phyloP scores from a whole-genome alignment of 2,888 invertebrate genomes.

The Hirudinaria manillensis region DNA sequence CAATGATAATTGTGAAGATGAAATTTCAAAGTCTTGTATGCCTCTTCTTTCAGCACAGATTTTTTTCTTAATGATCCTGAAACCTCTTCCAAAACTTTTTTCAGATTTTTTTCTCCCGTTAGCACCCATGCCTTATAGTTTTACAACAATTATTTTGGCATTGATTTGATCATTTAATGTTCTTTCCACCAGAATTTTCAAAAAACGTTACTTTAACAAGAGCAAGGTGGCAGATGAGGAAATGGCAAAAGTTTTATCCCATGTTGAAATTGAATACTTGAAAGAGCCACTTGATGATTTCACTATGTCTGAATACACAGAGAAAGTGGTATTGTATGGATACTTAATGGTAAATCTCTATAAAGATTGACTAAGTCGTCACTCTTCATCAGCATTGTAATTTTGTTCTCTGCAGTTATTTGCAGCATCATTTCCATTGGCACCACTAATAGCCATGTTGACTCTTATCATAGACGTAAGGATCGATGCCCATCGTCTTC shows the following conservation, averaged over 20 bases:
- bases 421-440: conserved; percentile 56
- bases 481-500: conserved; percentile 53
- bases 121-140: conserved; percentile 40
- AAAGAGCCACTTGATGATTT: conserved; percentile 55
- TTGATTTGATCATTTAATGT: no score
- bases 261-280: conserved; percentile 50
- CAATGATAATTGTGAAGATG: conserved; percentile 51
- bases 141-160: background rate
- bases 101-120: conserved; percentile 55
- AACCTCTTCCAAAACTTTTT: conserved; percentile 56
- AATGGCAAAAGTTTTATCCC: conserved; percentile 2
- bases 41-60: conserved; percentile 56
- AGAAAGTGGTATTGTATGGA: conserved; percentile 57
- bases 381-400: no score
- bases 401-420: conserved; percentile 51
- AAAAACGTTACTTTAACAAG: background rate
- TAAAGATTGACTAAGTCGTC: background rate
- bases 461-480: conserved; percentile 54
- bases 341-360: conserved; percentile 53
- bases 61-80: conserved; percentile 55
- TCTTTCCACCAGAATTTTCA: background rate
- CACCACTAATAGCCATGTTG: conserved; percentile 55
- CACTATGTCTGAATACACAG: conserved; percentile 56
- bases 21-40: conserved; percentile 52
- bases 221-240: background rate